These are phyloP conservation scores for Uloborus plumipes DNA, from an alignment of 2,888 invertebrate genomes.

Conservation along the genomic window DNA sequence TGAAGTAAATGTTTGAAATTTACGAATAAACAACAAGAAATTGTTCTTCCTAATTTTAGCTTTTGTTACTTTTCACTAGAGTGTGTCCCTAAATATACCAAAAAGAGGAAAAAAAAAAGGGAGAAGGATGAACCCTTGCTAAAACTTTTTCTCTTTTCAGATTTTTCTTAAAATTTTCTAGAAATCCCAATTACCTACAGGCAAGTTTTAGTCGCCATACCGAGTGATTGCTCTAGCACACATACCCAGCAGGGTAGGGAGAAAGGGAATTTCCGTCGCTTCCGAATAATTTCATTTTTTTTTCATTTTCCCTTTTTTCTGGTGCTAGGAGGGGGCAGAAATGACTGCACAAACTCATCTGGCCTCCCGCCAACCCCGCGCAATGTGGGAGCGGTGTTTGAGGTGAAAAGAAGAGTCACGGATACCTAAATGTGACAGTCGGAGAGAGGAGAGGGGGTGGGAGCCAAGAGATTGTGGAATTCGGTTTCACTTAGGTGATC, in stretches of 20 bases:
- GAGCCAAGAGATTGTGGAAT: constrained; percentile 53
- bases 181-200: no score
- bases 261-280: not conserved
- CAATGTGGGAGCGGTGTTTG: constrained; percentile 26
- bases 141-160: no score
- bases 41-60: no score
- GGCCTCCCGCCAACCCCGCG: constrained; percentile 24
- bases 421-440: constrained; percentile 58
- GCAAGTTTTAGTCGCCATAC: no score
- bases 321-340: not conserved
- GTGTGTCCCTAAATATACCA: no score
- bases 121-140: no score
- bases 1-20: no score
- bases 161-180: no score
- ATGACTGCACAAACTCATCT: constrained; percentile 15
- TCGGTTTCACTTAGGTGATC: constrained; percentile 59
- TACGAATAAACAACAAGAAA: no score
- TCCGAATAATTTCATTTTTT: constrained; percentile 2
- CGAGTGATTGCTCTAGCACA: no score
- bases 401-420: constrained; percentile 52
- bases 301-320: not conserved
- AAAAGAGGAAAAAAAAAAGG: no score
- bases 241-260: not conserved
- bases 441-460: constrained; percentile 20
- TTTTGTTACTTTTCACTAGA: no score